These are phyloP conservation scores for Campylomormyrus numenius DNA, from an alignment of 2,113 vertebrate species.

Conservation along the genomic window DNA sequence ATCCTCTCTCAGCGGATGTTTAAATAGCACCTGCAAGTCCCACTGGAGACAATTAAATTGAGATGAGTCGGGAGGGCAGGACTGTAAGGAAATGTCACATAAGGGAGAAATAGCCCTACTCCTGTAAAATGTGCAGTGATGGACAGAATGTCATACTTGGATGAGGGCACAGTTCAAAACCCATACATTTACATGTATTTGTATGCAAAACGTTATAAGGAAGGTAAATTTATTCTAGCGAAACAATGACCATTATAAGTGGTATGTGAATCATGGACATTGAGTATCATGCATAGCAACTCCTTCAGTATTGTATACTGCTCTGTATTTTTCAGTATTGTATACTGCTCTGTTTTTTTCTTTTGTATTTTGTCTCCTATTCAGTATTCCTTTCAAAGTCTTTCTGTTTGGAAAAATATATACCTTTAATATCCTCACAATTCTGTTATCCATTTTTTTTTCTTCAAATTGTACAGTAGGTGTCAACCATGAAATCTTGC, in stretches of 20 bases:
- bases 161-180: background rate
- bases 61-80: background rate
- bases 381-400: background rate
- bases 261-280: background rate
- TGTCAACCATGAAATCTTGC: background rate
- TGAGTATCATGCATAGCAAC: background rate
- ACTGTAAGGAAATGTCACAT: background rate
- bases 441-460: background rate
- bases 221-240: background rate
- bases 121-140: background rate
- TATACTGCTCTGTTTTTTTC: background rate
- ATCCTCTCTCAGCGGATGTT: background rate
- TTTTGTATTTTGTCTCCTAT: background rate
- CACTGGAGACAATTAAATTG: background rate
- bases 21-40: background rate
- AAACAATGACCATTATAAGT: background rate
- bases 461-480: background rate
- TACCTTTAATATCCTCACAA: background rate
- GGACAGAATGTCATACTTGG: background rate
- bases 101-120: background rate
- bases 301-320: background rate
- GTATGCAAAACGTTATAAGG: background rate
- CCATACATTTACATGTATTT: background rate
- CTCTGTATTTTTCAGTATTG: background rate
- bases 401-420: background rate